Conservation (phyloP, 2,797 vertebrate genomes). For the Periparus ater region DNA sequence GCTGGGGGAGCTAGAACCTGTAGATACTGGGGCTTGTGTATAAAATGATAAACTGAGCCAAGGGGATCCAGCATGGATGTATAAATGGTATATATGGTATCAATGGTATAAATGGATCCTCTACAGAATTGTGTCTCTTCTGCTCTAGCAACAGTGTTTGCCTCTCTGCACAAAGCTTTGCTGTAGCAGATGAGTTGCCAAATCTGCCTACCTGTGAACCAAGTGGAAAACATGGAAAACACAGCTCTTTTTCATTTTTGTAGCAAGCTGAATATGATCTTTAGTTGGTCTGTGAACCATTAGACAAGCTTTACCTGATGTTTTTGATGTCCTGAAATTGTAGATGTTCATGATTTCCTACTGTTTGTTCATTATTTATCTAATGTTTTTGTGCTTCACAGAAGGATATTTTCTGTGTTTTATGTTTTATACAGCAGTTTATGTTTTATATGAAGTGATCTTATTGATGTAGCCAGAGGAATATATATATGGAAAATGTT, state of each 20-base stretch:
- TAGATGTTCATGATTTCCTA: not conserved
- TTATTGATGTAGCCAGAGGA: not conserved
- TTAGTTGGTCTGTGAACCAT: not conserved
- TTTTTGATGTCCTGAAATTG: not conserved
- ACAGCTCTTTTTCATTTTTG: not conserved
- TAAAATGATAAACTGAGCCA: not conserved
- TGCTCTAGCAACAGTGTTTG: not conserved
- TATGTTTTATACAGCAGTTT: not conserved
- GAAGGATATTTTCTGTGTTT: not conserved
- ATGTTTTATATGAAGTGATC: not conserved
- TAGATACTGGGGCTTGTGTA: not conserved
- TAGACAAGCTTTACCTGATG: not conserved
- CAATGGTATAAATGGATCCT: not conserved
- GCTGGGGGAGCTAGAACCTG: not conserved
- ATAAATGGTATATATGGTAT: not conserved
- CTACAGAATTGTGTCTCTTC: not conserved
- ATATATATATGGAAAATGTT: not conserved
- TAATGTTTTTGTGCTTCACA: not conserved
- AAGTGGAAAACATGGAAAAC: no score
- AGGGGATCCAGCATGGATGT: accelerated
- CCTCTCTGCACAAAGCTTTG: not conserved
- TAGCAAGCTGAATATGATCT: not conserved
- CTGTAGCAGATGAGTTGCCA: not conserved
- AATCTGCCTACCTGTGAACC: not conserved
- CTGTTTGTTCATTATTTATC: not conserved